A percentile compares a stretch with the other conserved stretches of the same genome.
Conservation (phyloP, 2,113 vertebrate genomes). For the Myiopsitta monachus region DNA sequence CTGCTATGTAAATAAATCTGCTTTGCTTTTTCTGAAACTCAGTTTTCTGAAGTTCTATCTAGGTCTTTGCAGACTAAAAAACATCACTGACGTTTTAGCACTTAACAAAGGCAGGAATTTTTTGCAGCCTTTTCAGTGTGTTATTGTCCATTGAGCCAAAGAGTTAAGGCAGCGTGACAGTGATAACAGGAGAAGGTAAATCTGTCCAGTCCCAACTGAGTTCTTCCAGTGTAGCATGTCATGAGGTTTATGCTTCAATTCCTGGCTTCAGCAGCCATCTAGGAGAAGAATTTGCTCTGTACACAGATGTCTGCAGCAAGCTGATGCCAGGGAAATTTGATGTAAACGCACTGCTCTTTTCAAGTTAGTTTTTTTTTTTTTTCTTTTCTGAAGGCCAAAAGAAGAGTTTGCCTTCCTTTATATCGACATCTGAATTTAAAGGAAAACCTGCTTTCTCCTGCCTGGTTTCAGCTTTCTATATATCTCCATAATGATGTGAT, state of each 20-base stretch:
- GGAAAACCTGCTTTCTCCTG: background rate
- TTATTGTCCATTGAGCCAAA: constrained; percentile 17
- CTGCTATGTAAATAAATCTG: background rate
- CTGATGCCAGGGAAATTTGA: background rate
- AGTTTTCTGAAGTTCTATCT: background rate
- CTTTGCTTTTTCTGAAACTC: background rate
- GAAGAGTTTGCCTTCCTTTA: background rate
- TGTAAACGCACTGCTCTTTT: background rate
- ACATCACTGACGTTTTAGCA: background rate
- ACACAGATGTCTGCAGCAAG: background rate
- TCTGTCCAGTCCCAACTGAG: background rate
- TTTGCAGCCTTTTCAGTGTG: background rate
- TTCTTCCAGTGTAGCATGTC: constrained; percentile 7
- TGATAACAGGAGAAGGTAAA: background rate
- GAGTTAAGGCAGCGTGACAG: background rate
- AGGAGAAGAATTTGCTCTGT: background rate
- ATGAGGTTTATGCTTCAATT: constrained; percentile 6
- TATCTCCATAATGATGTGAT: constrained; percentile 7
- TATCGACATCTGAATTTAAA: background rate
- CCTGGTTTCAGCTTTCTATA: background rate
- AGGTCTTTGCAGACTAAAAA: background rate
- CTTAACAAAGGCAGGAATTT: background rate
- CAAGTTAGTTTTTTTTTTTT: background rate
- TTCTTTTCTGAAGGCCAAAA: background rate
- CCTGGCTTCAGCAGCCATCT: constrained; percentile 1